Evolutionary conservation across 2,113 vertebrate genomes (phyloP).

Genomic region (Sebastes fasciatus): DNA sequence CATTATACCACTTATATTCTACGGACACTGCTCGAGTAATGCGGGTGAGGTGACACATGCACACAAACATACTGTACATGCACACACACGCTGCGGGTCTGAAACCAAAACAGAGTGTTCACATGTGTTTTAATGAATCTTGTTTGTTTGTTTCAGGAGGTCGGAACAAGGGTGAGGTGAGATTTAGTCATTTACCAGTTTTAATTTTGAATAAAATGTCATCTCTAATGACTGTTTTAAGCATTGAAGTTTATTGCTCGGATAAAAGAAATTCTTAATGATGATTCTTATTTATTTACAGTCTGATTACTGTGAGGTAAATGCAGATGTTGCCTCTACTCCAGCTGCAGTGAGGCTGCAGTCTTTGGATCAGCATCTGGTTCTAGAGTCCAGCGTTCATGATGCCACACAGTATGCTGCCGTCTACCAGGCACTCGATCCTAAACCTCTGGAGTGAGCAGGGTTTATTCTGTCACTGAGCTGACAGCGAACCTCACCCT

Average conservation of each 20-base stretch:
- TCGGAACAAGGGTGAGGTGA: slow-evolving; percentile 56
- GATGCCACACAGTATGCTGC: slow-evolving; percentile 37
- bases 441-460: slow-evolving; percentile 45
- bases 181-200: not conserved
- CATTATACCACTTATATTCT: slow-evolving; percentile 76
- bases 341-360: slow-evolving; percentile 38
- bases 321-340: slow-evolving; percentile 13
- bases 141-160: slow-evolving; percentile 41
- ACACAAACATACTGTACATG: not conserved
- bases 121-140: not conserved
- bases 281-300: slow-evolving; percentile 23
- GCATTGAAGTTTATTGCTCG: not conserved
- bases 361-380: no score
- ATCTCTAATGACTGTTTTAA: not conserved
- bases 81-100: not conserved
- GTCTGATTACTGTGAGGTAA: slow-evolving; percentile 43
- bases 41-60: slow-evolving; percentile 38
- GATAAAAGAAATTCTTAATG: not conserved
- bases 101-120: not conserved
- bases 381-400: slow-evolving; percentile 11
- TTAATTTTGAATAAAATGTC: not conserved
- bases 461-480: not conserved
- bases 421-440: slow-evolving; percentile 55
- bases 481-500: not conserved
- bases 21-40: slow-evolving; percentile 56